These are phyloP conservation scores for Archivesica marissinica DNA, from an alignment of 1,140 invertebrate genomes.

Conservation along the genomic window DNA sequence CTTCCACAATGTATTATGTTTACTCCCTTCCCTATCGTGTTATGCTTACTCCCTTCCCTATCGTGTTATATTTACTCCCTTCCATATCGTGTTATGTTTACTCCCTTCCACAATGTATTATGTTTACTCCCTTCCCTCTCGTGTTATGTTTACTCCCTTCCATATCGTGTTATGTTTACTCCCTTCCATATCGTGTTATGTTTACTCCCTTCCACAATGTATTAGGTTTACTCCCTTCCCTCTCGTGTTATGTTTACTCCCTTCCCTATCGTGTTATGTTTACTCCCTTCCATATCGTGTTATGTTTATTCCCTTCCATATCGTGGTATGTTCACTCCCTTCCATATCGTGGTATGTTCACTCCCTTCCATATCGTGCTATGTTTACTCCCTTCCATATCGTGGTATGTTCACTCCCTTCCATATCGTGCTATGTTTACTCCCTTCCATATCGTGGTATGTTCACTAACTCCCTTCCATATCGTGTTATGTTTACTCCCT, in stretches of 20 bases:
- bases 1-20: neutral
- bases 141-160: neutral
- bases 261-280: neutral
- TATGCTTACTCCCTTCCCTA: neutral
- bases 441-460: neutral
- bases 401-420: neutral
- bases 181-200: neutral
- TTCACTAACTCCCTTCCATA: neutral
- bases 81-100: neutral
- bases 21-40: neutral
- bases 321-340: neutral
- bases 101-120: neutral
- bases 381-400: neutral
- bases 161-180: neutral
- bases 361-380: neutral
- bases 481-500: neutral
- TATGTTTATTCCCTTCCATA: neutral
- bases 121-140: neutral
- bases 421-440: neutral
- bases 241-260: neutral
- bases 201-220: neutral
- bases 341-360: neutral
- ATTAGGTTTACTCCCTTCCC: neutral
- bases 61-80: neutral
- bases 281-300: neutral